Conservation (phyloP, 2,797 vertebrate genomes). For the Alosa sapidissima region DNA sequence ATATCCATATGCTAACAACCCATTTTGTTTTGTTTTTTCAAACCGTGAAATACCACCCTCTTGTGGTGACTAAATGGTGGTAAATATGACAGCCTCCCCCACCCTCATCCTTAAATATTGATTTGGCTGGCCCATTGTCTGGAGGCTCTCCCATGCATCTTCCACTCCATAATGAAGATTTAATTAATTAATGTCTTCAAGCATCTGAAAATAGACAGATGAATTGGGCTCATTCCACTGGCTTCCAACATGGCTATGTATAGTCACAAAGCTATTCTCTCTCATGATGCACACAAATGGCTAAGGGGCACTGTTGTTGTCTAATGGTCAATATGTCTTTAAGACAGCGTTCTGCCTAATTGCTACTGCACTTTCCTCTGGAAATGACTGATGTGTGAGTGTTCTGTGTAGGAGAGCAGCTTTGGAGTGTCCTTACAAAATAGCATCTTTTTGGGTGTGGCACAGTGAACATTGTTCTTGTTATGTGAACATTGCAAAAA, state of each 20-base stretch:
- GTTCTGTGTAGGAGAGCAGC: neutral
- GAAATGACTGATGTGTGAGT: neutral
- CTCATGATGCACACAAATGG: neutral
- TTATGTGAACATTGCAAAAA: neutral
- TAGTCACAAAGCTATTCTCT: neutral
- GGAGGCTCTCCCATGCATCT: neutral
- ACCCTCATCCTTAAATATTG: neutral
- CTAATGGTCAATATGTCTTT: neutral
- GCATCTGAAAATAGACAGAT: neutral
- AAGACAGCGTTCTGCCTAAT: neutral
- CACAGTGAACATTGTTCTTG: neutral
- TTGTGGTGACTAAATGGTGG: slow-evolving; percentile 19
- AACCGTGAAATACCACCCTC: slow-evolving; percentile 31
- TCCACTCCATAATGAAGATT: neutral
- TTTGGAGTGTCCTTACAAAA: neutral
- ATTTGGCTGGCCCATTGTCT: slow-evolving; percentile 9
- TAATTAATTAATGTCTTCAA: neutral
- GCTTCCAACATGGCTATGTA: neutral
- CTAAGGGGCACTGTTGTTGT: neutral
- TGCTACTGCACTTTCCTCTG: neutral
- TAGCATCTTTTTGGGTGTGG: neutral
- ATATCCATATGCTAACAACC: no score
- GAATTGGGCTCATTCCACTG: neutral
- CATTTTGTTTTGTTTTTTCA: neutral
- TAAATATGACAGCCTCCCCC: neutral